phyloP scores from a whole-genome alignment of 2,797 vertebrate genomes.

The Graptemys geographica region DNA sequence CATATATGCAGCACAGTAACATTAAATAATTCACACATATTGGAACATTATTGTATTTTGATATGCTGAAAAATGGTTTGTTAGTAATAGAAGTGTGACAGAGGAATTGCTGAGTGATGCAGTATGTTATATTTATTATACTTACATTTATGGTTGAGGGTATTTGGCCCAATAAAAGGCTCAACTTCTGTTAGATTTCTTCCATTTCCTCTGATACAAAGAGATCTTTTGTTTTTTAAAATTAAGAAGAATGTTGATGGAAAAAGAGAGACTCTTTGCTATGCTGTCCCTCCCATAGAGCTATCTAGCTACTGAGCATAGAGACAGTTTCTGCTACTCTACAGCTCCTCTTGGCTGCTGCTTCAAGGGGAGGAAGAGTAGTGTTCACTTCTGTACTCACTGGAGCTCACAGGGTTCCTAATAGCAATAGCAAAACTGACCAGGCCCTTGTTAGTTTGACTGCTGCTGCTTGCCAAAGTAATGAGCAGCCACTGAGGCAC shows the following conservation, averaged over 20 bases:
- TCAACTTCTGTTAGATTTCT: background rate
- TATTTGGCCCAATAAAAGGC: background rate
- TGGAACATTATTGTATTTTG: conserved; percentile 1
- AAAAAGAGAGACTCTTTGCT: background rate
- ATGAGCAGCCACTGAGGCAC: background rate
- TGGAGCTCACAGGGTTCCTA: background rate
- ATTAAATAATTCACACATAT: background rate
- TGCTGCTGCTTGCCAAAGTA: background rate
- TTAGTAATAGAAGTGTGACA: background rate
- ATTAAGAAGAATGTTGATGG: conserved; percentile 16
- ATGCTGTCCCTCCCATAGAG: background rate
- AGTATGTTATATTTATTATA: background rate
- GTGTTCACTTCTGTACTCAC: background rate
- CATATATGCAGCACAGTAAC: background rate
- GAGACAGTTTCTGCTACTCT: background rate
- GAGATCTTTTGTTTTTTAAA: background rate
- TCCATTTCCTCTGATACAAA: background rate
- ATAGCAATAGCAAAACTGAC: background rate
- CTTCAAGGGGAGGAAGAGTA: background rate
- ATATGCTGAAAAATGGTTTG: background rate
- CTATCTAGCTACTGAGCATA: background rate
- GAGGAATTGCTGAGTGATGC: background rate
- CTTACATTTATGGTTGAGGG: background rate
- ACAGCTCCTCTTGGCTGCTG: background rate
- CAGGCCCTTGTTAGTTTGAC: background rate